Percentiles rank a stretch among this genome's conserved stretches.
Conservation (phyloP, 2,113 vertebrate genomes). For the Crotalus tigris region DNA sequence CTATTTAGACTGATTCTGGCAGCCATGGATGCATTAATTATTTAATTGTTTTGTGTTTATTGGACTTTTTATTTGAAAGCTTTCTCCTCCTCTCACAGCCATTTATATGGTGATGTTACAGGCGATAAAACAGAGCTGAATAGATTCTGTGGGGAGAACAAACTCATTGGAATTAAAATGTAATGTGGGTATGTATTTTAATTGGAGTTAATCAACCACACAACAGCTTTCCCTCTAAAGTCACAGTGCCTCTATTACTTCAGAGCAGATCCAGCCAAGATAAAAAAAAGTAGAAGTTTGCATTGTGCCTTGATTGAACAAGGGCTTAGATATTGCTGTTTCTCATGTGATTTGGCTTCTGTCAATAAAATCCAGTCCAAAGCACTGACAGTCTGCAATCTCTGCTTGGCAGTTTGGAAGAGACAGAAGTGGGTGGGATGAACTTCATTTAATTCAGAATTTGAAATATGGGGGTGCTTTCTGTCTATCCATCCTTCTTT, state of each 20-base stretch:
- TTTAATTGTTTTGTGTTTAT: background rate
- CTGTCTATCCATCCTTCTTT: background rate
- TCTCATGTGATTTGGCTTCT: background rate
- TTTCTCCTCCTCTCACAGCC: background rate
- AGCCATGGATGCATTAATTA: background rate
- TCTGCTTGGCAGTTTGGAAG: background rate
- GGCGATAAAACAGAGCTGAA: background rate
- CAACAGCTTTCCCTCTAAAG: background rate
- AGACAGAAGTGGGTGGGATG: background rate
- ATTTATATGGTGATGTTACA: background rate
- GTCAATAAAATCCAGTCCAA: background rate
- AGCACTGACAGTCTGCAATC: background rate
- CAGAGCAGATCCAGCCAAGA: constrained; percentile 19
- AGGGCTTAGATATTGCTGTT: background rate
- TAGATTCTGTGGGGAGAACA: background rate
- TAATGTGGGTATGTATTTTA: background rate
- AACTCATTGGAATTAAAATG: background rate
- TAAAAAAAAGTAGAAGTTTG: constrained; percentile 21
- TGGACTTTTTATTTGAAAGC: background rate
- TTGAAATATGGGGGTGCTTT: background rate
- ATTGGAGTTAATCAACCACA: background rate
- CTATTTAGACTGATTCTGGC: background rate
- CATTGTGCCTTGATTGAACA: constrained; percentile 1
- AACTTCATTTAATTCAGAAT: background rate
- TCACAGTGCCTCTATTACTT: constrained; percentile 26